phyloP scores from a whole-genome alignment of 2,888 invertebrate species.

The Allygus modestus region DNA sequence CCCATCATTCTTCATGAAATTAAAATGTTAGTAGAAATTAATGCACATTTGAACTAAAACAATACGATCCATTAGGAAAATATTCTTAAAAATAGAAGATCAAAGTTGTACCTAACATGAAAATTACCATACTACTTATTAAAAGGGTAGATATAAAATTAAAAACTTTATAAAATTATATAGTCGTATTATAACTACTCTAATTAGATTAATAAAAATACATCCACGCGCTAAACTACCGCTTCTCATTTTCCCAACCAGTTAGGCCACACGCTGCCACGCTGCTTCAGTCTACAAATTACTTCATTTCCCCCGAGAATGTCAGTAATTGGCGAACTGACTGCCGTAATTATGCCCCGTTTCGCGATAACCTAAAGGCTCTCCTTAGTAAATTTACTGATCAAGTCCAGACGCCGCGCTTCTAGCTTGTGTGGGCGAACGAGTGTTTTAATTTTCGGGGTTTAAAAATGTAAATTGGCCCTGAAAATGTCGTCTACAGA shows the following conservation, averaged over 20 bases:
- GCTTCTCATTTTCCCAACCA: neutral
- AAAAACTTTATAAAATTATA: too few species aligned
- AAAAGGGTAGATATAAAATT: too few species aligned
- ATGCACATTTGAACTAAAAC: too few species aligned
- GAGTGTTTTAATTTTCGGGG: neutral
- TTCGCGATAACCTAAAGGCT: conserved; percentile 8
- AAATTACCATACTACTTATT: too few species aligned
- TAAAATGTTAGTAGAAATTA: too few species aligned
- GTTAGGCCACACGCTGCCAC: conserved; percentile 8
- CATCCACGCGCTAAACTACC: neutral
- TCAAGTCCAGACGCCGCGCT: neutral
- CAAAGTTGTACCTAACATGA: too few species aligned
- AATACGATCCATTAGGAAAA: too few species aligned
- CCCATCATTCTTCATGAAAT: too few species aligned
- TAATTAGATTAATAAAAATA: neutral
- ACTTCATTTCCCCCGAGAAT: neutral
- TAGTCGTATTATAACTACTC: too few species aligned
- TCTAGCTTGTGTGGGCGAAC: neutral
- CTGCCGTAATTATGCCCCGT: neutral
- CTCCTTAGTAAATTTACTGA: neutral
- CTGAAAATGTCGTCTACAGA: neutral
- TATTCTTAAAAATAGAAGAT: too few species aligned
- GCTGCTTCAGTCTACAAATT: conserved; percentile 7
- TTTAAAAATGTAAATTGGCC: conserved; percentile 15
- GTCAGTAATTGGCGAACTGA: conserved; percentile 30